Conservation (phyloP, 1,140 invertebrate genomes). For the Heliconius congener region DNA sequence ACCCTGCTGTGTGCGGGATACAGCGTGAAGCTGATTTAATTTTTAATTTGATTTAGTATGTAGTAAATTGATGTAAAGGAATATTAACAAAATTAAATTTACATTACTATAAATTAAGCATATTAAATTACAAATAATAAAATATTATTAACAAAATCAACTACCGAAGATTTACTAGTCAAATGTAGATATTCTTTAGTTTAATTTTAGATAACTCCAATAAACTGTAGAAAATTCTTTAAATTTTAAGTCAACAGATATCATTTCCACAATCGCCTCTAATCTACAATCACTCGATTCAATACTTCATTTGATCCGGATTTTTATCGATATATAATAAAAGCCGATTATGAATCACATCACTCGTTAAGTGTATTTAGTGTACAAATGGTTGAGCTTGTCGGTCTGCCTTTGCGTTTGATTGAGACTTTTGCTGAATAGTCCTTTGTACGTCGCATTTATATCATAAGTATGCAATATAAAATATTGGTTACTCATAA, state of each 20-base stretch:
- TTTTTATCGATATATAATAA: slow-evolving; percentile 76
- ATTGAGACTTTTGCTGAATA: slow-evolving; percentile 47
- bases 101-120: no score
- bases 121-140: no score
- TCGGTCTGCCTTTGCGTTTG: slow-evolving; percentile 52
- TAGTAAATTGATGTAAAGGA: no score
- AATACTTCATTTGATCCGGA: slow-evolving; percentile 81
- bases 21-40: no score
- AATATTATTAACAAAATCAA: no score
- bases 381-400: slow-evolving; percentile 68
- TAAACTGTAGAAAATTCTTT: background rate
- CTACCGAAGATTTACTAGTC: no score
- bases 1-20: no score
- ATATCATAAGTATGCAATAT: slow-evolving; percentile 1
- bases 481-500: slow-evolving; percentile 12
- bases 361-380: slow-evolving; percentile 78
- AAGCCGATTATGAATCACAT: slow-evolving; percentile 71
- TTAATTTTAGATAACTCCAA: no score
- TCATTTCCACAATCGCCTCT: background rate
- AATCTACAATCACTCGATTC: slow-evolving; percentile 49
- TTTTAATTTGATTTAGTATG: no score
- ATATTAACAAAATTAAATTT: no score
- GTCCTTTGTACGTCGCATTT: slow-evolving; percentile 15
- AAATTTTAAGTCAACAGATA: background rate
- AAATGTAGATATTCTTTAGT: no score